phyloP scores from a whole-genome alignment of 37 sponge, comb jelly and placozoan species.

The Eunapius fragilis region DNA sequence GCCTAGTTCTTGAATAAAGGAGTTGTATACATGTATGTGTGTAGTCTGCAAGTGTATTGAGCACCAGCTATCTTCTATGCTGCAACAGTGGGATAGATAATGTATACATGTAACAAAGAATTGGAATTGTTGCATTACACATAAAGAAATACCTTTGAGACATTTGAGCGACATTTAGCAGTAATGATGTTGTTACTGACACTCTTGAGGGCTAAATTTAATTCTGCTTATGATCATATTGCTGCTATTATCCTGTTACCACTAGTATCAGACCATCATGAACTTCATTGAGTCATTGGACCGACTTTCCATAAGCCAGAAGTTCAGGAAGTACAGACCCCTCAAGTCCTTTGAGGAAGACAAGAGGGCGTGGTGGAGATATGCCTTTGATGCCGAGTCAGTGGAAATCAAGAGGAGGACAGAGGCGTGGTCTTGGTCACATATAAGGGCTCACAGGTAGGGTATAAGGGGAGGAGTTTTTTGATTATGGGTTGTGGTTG shows the following conservation, averaged over 20 bases:
- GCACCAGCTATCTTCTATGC: no score
- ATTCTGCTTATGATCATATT: no score
- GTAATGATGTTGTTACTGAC: no score
- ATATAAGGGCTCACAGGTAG: constrained; percentile 80
- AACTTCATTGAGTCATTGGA: constrained; percentile 49
- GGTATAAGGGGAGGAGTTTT: neutral
- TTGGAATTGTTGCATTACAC: no score
- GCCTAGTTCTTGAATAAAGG: no score
- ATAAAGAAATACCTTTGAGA: no score
- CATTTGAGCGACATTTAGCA: no score
- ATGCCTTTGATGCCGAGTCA: constrained; percentile 67
- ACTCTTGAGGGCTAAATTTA: no score
- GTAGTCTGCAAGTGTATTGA: no score
- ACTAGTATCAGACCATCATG: constrained; percentile 50
- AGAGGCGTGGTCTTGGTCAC: constrained; percentile 75
- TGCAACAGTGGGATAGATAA: no score
- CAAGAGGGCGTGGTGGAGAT: constrained; percentile 72
- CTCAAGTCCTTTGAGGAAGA: constrained; percentile 19
- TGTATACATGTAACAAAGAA: no score
- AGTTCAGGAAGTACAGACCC: constrained; percentile 64
- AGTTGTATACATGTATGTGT: no score
- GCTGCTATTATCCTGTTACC: neutral
- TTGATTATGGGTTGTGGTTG: neutral
- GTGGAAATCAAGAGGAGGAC: constrained; percentile 62
- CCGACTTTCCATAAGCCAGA: constrained; percentile 42